Percentiles rank a stretch among this genome's conserved stretches.
phyloP scores from a whole-genome alignment of 2,888 invertebrate genomes.

The Epirrhoe tristata region DNA sequence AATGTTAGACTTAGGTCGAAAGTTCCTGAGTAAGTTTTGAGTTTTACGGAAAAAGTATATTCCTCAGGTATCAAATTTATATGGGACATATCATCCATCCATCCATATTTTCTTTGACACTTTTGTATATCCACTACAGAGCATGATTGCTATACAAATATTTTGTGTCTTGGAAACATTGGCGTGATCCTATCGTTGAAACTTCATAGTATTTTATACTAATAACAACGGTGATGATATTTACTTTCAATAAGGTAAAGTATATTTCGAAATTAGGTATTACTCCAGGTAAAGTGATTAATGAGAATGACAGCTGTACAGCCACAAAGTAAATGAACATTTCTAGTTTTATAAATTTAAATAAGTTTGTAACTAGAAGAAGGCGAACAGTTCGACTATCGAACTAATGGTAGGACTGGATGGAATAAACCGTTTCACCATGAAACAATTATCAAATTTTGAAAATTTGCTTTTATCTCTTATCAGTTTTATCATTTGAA shows the following conservation, averaged over 20 bases:
- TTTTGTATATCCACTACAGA: too few species aligned
- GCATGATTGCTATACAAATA: too few species aligned
- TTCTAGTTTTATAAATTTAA: background rate
- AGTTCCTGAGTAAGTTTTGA: too few species aligned
- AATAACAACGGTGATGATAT: background rate
- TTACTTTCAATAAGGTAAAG: background rate
- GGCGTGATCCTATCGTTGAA: background rate
- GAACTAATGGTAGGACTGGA: too few species aligned
- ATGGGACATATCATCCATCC: too few species aligned
- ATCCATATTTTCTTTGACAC: too few species aligned
- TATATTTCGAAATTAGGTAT: background rate
- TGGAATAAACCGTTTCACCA: background rate
- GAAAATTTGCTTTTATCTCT: background rate
- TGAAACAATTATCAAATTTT: background rate
- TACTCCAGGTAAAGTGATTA: background rate
- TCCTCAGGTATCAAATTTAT: too few species aligned
- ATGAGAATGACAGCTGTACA: background rate
- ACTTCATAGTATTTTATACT: too few species aligned
- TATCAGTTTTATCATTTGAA: background rate
- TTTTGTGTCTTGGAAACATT: too few species aligned
- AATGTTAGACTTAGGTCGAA: too few species aligned
- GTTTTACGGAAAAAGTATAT: too few species aligned
- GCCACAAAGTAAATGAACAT: background rate
- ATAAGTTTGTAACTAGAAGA: background rate
- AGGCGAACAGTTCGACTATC: too few species aligned